Evolutionary conservation across 2,797 vertebrate genomes (phyloP).

Genomic region (Micromesistius poutassou): DNA sequence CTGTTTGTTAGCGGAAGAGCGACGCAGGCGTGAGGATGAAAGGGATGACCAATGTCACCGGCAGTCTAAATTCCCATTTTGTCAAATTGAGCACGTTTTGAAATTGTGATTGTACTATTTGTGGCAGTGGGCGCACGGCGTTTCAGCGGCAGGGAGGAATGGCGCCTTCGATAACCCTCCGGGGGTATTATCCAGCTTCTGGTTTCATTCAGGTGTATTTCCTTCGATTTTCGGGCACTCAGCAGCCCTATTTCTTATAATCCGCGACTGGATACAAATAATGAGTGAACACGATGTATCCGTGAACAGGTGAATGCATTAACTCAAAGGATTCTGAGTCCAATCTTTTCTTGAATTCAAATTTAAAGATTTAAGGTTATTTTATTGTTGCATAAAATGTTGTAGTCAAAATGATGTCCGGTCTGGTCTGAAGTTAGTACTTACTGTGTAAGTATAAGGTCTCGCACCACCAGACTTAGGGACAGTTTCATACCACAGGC

Average conservation of each 20-base stretch:
- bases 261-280: not conserved
- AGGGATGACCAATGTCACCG: slow-evolving; percentile 52
- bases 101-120: slow-evolving; percentile 40
- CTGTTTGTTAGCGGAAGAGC: slow-evolving; percentile 53
- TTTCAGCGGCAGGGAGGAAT: slow-evolving; percentile 24
- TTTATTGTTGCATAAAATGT: not conserved
- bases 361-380: not conserved
- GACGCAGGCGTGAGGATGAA: slow-evolving; percentile 29
- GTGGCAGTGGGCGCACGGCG: slow-evolving; percentile 9
- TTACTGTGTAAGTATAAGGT: too few species aligned
- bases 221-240: not conserved
- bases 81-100: slow-evolving; percentile 29
- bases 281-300: not conserved
- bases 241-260: not conserved
- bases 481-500: too few species aligned
- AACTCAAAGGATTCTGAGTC: not conserved
- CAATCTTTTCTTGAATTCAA: not conserved
- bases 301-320: not conserved
- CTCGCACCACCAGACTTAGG: too few species aligned
- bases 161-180: slow-evolving; percentile 9
- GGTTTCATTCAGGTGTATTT: not conserved
- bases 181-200: not conserved
- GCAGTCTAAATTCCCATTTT: slow-evolving; percentile 48
- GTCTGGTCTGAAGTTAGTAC: too few species aligned
- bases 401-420: too few species aligned